phyloP scores from a whole-genome alignment of 2,113 vertebrate genomes.

The Erpornis zantholeuca region DNA sequence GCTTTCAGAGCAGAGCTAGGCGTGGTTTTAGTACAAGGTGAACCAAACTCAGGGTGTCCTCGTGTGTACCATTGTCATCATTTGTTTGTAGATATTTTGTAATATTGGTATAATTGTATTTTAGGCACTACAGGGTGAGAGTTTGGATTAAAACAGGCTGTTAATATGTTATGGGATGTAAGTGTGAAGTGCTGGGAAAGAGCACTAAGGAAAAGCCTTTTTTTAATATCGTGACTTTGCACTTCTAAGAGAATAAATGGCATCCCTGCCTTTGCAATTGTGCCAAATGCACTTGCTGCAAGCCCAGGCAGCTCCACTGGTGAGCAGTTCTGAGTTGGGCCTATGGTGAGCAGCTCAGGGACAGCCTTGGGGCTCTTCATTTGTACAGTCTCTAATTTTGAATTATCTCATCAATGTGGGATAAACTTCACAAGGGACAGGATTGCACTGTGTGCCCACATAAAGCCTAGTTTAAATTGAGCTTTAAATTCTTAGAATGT shows the following conservation, averaged over 20 bases:
- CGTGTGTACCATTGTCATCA: not conserved
- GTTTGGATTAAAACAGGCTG: not conserved
- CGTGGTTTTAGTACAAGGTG: not conserved
- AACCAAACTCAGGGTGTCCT: not conserved
- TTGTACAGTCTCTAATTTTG: not conserved
- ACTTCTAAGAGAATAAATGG: not conserved
- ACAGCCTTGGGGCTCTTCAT: not conserved
- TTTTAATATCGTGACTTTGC: not conserved
- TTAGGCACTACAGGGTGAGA: not conserved
- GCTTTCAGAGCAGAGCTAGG: not conserved
- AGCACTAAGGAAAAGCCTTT: not conserved
- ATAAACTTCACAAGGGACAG: not conserved
- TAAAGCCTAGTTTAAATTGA: not conserved
- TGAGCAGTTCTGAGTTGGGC: not conserved
- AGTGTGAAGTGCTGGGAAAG: not conserved
- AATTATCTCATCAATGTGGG: not conserved
- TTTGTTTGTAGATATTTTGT: not conserved
- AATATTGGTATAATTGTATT: not conserved
- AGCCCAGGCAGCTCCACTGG: not conserved
- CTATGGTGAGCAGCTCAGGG: not conserved
- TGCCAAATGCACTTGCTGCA: not conserved
- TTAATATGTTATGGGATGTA: not conserved
- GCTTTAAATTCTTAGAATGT: not conserved
- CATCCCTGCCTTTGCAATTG: not conserved
- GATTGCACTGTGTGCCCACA: not conserved